A percentile compares a stretch with the other conserved stretches of the same genome.
Conservation (phyloP, 2,797 vertebrate species). For the Onychomys torridus region DNA sequence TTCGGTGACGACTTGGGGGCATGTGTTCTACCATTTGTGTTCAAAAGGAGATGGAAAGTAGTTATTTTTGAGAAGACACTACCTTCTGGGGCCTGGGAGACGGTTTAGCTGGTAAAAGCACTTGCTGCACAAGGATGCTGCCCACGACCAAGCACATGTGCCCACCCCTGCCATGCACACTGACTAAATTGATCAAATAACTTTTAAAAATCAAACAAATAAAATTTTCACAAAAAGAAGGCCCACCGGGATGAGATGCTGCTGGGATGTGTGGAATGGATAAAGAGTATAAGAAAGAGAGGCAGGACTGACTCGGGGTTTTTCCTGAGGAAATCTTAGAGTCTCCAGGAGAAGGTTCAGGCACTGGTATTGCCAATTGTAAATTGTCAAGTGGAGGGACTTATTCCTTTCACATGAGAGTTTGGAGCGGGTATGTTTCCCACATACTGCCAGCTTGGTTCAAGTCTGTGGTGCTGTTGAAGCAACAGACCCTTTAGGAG, state of each 20-base stretch:
- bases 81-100: background rate
- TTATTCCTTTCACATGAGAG: background rate
- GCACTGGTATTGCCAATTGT: background rate
- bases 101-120: background rate
- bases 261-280: background rate
- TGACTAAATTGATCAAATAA: background rate
- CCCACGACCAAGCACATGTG: background rate
- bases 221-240: background rate
- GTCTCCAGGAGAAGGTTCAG: background rate
- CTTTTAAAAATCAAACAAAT: background rate
- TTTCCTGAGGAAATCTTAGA: background rate
- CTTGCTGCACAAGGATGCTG: background rate
- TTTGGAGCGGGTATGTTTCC: background rate
- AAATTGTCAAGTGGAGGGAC: background rate
- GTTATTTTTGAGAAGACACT: background rate
- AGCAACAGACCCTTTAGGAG: background rate
- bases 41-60: background rate
- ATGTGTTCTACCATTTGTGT: slow-evolving; percentile 70
- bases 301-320: background rate
- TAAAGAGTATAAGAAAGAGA: background rate
- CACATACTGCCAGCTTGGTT: background rate
- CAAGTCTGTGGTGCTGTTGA: background rate
- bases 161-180: background rate
- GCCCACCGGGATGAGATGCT: background rate
- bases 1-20: slow-evolving; percentile 94